Evolutionary conservation across 2,797 vertebrate genomes (phyloP), one percentile per base, ranked within the genome.

Genomic region (Syncerus caffer): DNA sequence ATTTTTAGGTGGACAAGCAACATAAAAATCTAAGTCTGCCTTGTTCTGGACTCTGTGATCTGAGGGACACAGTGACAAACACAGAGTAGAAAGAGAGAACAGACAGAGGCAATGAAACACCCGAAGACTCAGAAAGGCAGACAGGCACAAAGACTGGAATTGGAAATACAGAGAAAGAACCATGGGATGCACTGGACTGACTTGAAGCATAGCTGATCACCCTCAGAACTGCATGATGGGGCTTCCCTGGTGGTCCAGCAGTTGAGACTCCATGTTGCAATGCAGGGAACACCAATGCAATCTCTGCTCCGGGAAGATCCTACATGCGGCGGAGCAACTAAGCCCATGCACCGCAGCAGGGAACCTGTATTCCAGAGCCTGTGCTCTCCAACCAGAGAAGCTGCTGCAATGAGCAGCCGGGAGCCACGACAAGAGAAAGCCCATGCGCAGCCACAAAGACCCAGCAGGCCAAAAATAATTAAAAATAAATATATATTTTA

Each of bases 251-350:
- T 38, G 67, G 67, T 23, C 11, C 67, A 12, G 67, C 1, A 2
- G 5, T 71, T 38, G 19, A 71, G 67, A 6, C 19, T 7, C 19
- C 19, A 38, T 23, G 67, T 38, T 6, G 67, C 67, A 6, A 1
- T 38, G 34, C 67, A 13, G 67, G 34, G 34, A 71, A 71, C 64
- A 71, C 34, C 67, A 71, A 34, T 71, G n/a, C 64, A 38, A 0
- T 71, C 34, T 71, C 67, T 71, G 19, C 19, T 38, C 34, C 0
- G 5, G 34, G 34, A 38, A 38, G 67, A 71, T 6, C 34, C 34
- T 38, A 3, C 67, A 38, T 6, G 34, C 0, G 0, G 34, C 0
- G 2, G 67, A 71, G 19, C 67, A 38, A 6, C 19, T 38, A 71
- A 13, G 67, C 19, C 67, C 19, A 3, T 1, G 34, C 2, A 6